These are phyloP conservation scores for Choristoneura rosaceana DNA, from an alignment of 2,888 invertebrate species.

Conservation along the genomic window DNA sequence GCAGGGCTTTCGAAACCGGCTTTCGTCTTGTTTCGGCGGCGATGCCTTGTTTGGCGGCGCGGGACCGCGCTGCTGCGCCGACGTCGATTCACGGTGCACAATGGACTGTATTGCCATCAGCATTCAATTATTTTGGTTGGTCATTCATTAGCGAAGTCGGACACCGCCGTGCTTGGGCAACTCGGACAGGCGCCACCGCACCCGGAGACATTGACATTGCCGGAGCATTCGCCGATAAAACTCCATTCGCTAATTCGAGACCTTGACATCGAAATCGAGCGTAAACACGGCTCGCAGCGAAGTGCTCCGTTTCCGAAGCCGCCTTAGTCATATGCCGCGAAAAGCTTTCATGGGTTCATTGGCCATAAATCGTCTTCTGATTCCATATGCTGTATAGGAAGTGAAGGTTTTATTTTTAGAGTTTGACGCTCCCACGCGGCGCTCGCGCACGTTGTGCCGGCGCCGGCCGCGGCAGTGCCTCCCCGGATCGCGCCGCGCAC, in stretches of 20 bases:
- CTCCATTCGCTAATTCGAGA: constrained; percentile 44
- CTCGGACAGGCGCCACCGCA: not conserved
- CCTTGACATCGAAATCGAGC: constrained; percentile 62
- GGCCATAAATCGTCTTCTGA: constrained; percentile 80
- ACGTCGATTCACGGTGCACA: not conserved
- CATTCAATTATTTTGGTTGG: constrained; percentile 6
- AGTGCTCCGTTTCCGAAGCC: constrained; percentile 50
- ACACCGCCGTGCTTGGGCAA: not conserved
- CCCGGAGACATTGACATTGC: constrained; percentile 35
- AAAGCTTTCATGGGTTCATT: constrained; percentile 79
- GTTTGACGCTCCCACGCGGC: constrained; percentile 63
- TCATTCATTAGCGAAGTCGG: constrained; percentile 17
- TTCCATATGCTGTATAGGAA: constrained; percentile 75
- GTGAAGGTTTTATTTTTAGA: constrained; percentile 80
- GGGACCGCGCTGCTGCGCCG: not conserved
- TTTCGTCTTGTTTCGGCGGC: constrained; percentile 28
- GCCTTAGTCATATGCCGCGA: constrained; percentile 63
- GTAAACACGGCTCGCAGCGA: constrained; percentile 47
- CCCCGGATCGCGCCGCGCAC: constrained; percentile 49
- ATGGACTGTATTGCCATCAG: constrained; percentile 20
- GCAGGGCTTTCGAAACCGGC: constrained; percentile 29
- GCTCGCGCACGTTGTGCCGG: constrained; percentile 47
- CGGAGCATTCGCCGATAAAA: constrained; percentile 24
- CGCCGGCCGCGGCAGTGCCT: constrained; percentile 49
- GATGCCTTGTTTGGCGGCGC: constrained; percentile 32